Evolutionary conservation across 1,140 invertebrate genomes (phyloP).

Genomic region (Pomacea maculata): DNA sequence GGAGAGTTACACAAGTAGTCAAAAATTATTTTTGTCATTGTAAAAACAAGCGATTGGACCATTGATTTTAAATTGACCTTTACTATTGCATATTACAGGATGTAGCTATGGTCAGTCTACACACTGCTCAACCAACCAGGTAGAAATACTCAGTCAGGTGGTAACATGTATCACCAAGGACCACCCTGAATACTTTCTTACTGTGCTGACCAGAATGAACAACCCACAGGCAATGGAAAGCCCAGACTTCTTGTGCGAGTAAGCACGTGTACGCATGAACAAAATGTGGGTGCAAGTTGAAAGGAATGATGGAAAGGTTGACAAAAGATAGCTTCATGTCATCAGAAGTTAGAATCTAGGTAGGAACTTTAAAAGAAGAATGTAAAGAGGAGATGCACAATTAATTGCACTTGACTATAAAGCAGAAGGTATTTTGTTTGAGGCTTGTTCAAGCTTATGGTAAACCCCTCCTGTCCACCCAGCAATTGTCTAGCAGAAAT

Average conservation of each 20-base stretch:
- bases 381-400: too few species aligned
- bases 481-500: too few species aligned
- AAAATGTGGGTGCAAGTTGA: neutral
- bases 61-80: neutral
- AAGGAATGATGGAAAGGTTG: too few species aligned
- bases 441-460: too few species aligned
- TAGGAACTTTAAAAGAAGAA: too few species aligned
- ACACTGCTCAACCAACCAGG: neutral
- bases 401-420: too few species aligned
- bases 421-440: too few species aligned
- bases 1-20: neutral
- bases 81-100: neutral
- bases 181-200: slow-evolving; percentile 11
- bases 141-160: neutral
- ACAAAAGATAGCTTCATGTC: too few species aligned
- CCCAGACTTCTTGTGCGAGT: slow-evolving; percentile 20
- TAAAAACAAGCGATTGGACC: neutral
- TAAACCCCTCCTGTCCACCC: too few species aligned
- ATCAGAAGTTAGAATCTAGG: too few species aligned
- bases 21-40: neutral
- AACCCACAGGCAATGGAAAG: slow-evolving; percentile 11
- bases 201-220: slow-evolving; percentile 10
- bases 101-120: slow-evolving; percentile 3
- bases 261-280: neutral
- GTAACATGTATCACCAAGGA: slow-evolving; percentile 13